Conservation (phyloP, 2,113 vertebrate species). For the Lutjanus erythropterus region DNA sequence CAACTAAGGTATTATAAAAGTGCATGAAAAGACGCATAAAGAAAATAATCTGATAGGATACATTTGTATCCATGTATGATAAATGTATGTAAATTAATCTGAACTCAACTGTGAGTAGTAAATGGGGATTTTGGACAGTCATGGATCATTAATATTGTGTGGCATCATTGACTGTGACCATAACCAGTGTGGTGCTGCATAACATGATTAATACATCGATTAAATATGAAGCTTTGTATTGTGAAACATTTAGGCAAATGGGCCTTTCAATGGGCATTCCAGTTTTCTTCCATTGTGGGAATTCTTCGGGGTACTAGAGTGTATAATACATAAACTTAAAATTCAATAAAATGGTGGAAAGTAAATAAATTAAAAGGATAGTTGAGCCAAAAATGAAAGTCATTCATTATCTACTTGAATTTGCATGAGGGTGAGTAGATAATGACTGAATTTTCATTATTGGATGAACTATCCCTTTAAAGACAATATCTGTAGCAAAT, state of each 20-base stretch:
- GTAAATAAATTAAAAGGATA: neutral
- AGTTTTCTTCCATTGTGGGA: neutral
- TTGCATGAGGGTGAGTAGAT: too few species aligned
- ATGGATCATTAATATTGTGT: too few species aligned
- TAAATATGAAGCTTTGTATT: neutral
- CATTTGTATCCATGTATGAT: neutral
- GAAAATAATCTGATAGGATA: neutral
- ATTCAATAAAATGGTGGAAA: neutral
- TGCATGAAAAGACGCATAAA: neutral
- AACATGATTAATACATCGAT: neutral
- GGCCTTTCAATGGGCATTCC: too few species aligned
- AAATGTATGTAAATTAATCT: neutral
- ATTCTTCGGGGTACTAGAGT: neutral
- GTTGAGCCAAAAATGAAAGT: too few species aligned
- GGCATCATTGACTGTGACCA: neutral
- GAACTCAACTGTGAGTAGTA: neutral
- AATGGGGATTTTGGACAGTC: too few species aligned
- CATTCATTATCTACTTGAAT: too few species aligned
- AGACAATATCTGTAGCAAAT: neutral
- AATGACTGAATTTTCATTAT: too few species aligned
- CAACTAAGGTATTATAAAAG: neutral
- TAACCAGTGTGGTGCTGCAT: neutral
- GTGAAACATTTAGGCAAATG: neutral
- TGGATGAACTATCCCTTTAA: too few species aligned
- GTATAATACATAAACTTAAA: too few species aligned